A percentile compares a stretch with the other conserved stretches of the same genome.
Evolutionary conservation across 2,797 vertebrate species (phyloP).

Genomic region (Perdix hodgsoniae): DNA sequence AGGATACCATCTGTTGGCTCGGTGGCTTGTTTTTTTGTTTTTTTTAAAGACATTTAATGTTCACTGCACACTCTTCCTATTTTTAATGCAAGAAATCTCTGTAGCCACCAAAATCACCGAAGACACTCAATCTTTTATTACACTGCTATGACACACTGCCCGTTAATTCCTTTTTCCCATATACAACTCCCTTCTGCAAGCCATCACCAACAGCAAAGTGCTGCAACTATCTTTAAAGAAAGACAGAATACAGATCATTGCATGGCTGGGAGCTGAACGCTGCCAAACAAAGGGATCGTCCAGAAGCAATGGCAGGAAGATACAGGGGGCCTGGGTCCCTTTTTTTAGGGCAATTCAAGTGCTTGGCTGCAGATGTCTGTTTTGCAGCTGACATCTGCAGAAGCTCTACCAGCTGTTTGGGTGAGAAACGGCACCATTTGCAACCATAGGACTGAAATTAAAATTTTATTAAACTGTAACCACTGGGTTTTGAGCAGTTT

Average conservation of each 20-base stretch:
- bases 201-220: slow-evolving; percentile 39
- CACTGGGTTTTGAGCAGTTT: not conserved
- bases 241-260: not conserved
- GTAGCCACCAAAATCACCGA: slow-evolving; percentile 62
- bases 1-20: slow-evolving; percentile 72
- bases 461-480: not conserved
- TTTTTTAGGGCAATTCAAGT: not conserved
- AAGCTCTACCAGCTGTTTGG: not conserved
- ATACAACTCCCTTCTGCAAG: slow-evolving; percentile 22
- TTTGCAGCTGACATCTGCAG: not conserved
- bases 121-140: slow-evolving; percentile 61
- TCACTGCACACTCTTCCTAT: slow-evolving; percentile 54
- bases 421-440: not conserved
- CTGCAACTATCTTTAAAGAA: slow-evolving; percentile 30
- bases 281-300: not conserved
- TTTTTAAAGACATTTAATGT: slow-evolving; percentile 67
- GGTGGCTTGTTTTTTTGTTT: not conserved
- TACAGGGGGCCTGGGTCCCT: not conserved
- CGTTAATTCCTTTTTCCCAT: not conserved
- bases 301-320: not conserved
- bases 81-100: slow-evolving; percentile 68
- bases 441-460: fast-evolving
- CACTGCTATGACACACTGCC: slow-evolving; percentile 13
- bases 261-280: not conserved
- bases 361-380: not conserved